Conservation (phyloP, 2,888 invertebrate species). For the Thysanoteuthis rhombus region DNA sequence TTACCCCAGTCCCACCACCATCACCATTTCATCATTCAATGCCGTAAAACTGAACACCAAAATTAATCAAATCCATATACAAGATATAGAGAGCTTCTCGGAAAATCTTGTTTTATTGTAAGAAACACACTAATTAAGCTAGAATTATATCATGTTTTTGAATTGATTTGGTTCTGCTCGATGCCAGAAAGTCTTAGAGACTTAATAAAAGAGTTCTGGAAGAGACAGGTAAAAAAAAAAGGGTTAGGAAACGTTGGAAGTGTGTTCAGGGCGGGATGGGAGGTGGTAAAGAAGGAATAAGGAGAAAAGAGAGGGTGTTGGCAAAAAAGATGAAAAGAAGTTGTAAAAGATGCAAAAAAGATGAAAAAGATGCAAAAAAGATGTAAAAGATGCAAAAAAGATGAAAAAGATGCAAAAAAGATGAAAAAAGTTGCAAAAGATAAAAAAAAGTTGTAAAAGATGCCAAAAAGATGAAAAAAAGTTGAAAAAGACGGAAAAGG, state of each 20-base stretch:
- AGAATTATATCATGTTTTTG: not conserved
- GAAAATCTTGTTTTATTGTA: not conserved
- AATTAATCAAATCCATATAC: not conserved
- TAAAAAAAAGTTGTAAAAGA: too few relatives aligned
- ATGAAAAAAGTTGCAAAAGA: too few relatives aligned
- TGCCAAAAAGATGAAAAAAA: too few relatives aligned
- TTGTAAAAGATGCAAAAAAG: too few relatives aligned
- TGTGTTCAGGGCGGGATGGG: not conserved
- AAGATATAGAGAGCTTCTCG: not conserved
- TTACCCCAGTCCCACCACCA: too few relatives aligned
- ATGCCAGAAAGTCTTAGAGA: not conserved
- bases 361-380: too few relatives aligned
- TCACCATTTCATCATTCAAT: not conserved
- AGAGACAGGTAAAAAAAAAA: not conserved
- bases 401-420: too few relatives aligned
- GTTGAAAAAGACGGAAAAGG: not conserved
- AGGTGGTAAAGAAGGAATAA: too few relatives aligned
- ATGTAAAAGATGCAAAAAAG: too few relatives aligned
- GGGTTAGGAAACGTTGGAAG: not conserved
- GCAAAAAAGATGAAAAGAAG: not conserved
- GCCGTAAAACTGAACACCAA: not conserved
- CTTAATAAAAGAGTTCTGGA: not conserved
- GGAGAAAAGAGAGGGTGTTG: not conserved
- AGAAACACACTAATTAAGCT: not conserved
- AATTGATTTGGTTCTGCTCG: not conserved